These are phyloP conservation scores for Prionailurus viverrinus DNA, from an alignment of 2,113 vertebrate genomes.

Conservation along the genomic window DNA sequence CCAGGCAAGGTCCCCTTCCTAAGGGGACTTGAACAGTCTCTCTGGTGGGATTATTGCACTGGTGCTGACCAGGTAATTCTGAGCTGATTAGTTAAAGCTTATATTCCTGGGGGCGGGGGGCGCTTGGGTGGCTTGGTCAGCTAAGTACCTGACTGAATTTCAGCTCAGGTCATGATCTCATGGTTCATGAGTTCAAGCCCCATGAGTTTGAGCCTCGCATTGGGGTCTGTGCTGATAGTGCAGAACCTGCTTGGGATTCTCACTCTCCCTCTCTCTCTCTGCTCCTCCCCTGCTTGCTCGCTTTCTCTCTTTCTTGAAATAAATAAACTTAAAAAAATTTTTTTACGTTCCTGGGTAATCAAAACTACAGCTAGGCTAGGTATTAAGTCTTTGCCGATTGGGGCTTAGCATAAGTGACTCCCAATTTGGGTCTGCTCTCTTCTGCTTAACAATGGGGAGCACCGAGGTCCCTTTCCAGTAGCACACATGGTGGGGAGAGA, in stretches of 20 bases:
- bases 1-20: neutral
- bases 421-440: neutral
- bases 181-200: too few species aligned
- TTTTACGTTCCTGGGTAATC: neutral
- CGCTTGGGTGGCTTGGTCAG: too few species aligned
- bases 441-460: neutral
- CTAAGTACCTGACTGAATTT: too few species aligned
- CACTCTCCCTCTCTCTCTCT: too few species aligned
- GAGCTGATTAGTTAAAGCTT: neutral
- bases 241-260: too few species aligned
- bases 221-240: too few species aligned
- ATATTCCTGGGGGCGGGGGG: neutral
- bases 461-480: rapidly evolving
- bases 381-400: neutral
- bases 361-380: neutral
- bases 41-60: neutral
- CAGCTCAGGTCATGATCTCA: too few species aligned
- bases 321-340: too few species aligned
- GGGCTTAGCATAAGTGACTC: neutral
- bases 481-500: neutral
- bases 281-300: too few species aligned
- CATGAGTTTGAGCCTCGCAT: too few species aligned
- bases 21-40: neutral
- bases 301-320: too few species aligned
- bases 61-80: neutral